Conservation (phyloP, 2,888 invertebrate species). For the Lathronympha strigana region DNA sequence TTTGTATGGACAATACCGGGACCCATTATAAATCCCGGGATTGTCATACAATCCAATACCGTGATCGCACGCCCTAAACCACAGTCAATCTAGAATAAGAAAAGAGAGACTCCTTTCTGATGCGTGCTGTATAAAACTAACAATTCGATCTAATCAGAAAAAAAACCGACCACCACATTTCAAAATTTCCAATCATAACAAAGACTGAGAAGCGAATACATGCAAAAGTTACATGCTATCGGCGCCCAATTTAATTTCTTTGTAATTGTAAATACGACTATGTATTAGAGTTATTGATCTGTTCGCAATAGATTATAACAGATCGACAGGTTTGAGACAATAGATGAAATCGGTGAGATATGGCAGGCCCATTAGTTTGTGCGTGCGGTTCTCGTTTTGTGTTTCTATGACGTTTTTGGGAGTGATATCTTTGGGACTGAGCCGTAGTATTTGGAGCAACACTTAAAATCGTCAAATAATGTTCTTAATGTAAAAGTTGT, state of each 20-base stretch:
- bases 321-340: conserved; percentile 56
- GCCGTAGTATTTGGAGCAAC: conserved; percentile 11
- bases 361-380: conserved; percentile 60
- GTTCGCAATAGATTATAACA: conserved; percentile 54
- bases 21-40: too few relatives aligned
- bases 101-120: too few relatives aligned
- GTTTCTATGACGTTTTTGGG: conserved; percentile 68
- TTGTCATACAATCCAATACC: too few relatives aligned
- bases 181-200: background rate
- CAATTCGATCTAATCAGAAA: background rate
- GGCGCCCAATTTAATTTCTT: conserved; percentile 38
- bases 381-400: conserved; percentile 46
- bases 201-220: conserved; percentile 18
- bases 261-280: conserved; percentile 69
- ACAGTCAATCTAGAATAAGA: too few relatives aligned
- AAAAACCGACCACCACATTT: background rate
- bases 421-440: conserved; percentile 15
- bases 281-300: conserved; percentile 73
- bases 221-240: conserved; percentile 8
- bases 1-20: too few relatives aligned
- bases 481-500: too few relatives aligned
- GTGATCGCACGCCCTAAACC: too few relatives aligned
- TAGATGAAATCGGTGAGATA: conserved; percentile 47
- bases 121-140: background rate
- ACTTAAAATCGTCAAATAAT: background rate